Evolutionary conservation across 2,888 invertebrate species (phyloP).

Genomic region (Lasioglossum leucozonium): DNA sequence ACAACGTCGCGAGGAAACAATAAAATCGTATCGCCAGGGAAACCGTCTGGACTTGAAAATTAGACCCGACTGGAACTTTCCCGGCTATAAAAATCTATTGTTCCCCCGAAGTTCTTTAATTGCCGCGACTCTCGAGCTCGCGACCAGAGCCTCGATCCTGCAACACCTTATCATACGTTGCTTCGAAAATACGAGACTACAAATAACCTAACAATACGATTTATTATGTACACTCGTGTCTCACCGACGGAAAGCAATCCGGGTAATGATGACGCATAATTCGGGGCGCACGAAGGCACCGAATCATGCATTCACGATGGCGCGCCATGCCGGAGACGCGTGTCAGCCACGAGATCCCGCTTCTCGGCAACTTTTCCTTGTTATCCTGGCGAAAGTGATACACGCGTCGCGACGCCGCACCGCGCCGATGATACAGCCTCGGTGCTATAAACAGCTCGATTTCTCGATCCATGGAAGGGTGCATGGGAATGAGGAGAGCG

Average conservation of each 20-base stretch:
- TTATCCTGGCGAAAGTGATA: neutral
- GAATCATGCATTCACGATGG: neutral
- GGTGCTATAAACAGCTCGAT: slow-evolving; percentile 18
- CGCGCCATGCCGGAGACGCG: neutral
- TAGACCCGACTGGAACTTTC: slow-evolving; percentile 40
- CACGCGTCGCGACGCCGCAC: neutral
- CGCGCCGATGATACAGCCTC: slow-evolving; percentile 1
- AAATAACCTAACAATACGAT: neutral
- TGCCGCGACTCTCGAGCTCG: slow-evolving; percentile 8
- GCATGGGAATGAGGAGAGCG: slow-evolving; percentile 34
- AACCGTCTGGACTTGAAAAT: slow-evolving; percentile 50
- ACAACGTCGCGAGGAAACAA: slow-evolving; percentile 38
- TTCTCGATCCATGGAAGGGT: slow-evolving; percentile 1
- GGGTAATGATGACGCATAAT: no score
- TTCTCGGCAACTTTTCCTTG: slow-evolving; percentile 2
- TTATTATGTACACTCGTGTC: no score
- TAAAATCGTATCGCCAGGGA: slow-evolving; percentile 45
- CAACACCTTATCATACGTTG: neutral
- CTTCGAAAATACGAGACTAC: neutral
- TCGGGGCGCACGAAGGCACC: neutral
- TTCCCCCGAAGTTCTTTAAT: slow-evolving; percentile 54
- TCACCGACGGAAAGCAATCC: no score
- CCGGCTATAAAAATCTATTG: slow-evolving; percentile 54
- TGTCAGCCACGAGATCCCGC: neutral
- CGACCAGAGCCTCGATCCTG: neutral